Evolutionary conservation across 2,797 vertebrate genomes (phyloP).

Genomic region (Catostomus latipinnis): DNA sequence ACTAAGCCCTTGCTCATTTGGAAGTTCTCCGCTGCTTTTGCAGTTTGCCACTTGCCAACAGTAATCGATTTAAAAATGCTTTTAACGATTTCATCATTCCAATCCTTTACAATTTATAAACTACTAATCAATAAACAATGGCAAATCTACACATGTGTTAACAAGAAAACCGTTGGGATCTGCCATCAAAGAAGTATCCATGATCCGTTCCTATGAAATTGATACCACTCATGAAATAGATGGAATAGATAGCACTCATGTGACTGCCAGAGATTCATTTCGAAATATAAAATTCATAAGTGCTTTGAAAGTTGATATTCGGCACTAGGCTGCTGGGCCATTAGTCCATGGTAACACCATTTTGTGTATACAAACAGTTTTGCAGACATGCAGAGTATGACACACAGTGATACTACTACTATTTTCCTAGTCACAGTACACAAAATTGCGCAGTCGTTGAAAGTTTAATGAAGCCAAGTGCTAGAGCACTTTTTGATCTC

Average conservation of each 20-base stretch:
- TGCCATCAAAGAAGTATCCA: constrained; percentile 52
- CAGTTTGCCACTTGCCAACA: constrained; percentile 56
- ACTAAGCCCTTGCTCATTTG: not conserved
- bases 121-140: constrained; percentile 77
- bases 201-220: constrained; percentile 62
- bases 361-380: constrained; percentile 39
- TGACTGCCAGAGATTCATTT: constrained; percentile 59
- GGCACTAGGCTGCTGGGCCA: constrained; percentile 26
- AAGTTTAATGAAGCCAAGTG: constrained; percentile 80
- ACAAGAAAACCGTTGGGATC: constrained; percentile 55
- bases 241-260: constrained; percentile 58
- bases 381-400: constrained; percentile 6
- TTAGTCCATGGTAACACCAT: constrained; percentile 35
- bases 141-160: constrained; percentile 68
- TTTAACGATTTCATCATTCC: constrained; percentile 58
- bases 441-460: constrained; percentile 76
- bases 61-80: constrained; percentile 64
- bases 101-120: constrained; percentile 77
- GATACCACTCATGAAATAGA: constrained; percentile 46
- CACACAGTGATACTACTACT: constrained; percentile 13
- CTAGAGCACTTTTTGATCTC: constrained; percentile 69
- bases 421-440: constrained; percentile 38
- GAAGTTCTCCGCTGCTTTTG: constrained; percentile 46
- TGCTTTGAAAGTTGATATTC: constrained; percentile 59
- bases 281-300: constrained; percentile 61